These are phyloP conservation scores for Odontomyia ornata DNA, from an alignment of 2,888 invertebrate species.

Conservation along the genomic window DNA sequence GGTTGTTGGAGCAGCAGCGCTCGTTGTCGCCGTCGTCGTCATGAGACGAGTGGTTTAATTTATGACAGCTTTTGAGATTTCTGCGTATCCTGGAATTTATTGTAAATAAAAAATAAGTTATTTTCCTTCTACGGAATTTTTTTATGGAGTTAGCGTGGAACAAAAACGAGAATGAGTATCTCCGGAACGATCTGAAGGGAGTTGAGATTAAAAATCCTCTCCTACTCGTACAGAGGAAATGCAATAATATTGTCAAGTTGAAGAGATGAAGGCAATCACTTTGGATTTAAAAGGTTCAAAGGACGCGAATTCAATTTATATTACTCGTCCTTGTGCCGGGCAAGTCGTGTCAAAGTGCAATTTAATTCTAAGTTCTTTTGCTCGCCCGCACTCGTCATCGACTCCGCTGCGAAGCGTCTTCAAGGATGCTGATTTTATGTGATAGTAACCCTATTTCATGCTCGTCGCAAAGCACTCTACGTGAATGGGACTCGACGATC, in stretches of 20 bases:
- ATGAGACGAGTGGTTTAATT: slow-evolving; percentile 21
- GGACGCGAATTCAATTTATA: slow-evolving; percentile 14
- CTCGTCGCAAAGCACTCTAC: background rate
- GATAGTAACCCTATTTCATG: background rate
- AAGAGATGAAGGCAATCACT: background rate
- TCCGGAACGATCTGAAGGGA: background rate
- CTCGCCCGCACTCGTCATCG: background rate
- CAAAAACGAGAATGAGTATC: too few species aligned
- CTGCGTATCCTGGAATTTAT: slow-evolving; percentile 15
- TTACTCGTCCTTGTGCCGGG: background rate
- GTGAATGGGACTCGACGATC: background rate
- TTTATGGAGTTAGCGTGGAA: background rate
- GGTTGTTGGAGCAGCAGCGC: background rate
- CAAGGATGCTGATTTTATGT: background rate
- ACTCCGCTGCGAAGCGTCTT: background rate
- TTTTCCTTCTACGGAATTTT: background rate
- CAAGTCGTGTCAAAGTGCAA: background rate
- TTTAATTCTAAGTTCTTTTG: background rate
- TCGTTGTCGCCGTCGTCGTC: background rate
- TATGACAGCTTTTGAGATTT: slow-evolving; percentile 27
- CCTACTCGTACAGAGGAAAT: background rate
- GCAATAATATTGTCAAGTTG: background rate
- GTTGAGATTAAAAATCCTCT: background rate
- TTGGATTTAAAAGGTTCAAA: background rate
- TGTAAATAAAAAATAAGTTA: slow-evolving; percentile 25